A percentile compares a stretch with the other conserved stretches of the same genome.
These are phyloP conservation scores for Drosophila fuyamai DNA, from an alignment of 1,140 invertebrate species.

Conservation along the genomic window DNA sequence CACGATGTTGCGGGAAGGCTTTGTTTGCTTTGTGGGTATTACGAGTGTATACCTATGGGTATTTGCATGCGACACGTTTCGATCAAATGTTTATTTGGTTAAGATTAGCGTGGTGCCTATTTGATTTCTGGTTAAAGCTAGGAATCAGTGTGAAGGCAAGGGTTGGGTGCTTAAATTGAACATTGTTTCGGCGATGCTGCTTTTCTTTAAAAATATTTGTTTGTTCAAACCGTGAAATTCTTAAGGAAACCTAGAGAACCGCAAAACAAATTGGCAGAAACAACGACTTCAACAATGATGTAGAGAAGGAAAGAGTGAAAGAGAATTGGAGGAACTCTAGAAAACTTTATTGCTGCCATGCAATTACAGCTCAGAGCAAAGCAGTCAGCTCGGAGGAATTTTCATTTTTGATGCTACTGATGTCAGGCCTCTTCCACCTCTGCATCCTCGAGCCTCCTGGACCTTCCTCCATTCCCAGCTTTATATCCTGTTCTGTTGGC, in stretches of 20 bases:
- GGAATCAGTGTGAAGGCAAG: no score
- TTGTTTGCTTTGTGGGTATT: neutral
- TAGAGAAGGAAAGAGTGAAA: constrained; percentile 12
- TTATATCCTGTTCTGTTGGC: constrained; percentile 34
- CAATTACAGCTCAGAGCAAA: constrained; percentile 23
- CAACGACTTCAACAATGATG: constrained; percentile 4
- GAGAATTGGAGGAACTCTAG: constrained; percentile 3
- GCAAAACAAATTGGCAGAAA: constrained; percentile 19
- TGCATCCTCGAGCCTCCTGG: constrained; percentile 6
- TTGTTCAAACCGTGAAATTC: neutral
- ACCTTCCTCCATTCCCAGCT: constrained; percentile 6
- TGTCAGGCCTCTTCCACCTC: constrained; percentile 32
- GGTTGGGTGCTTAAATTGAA: no score
- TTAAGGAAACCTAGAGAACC: constrained; percentile 12
- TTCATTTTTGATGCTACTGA: constrained; percentile 43
- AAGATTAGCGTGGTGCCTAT: no score
- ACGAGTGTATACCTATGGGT: neutral
- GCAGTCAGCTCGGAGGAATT: constrained; percentile 13
- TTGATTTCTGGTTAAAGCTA: neutral
- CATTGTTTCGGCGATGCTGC: no score
- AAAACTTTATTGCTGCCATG: constrained; percentile 30
- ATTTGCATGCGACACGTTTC: neutral
- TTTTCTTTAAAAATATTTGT: neutral
- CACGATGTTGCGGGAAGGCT: neutral
- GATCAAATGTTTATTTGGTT: neutral